phyloP scores from a whole-genome alignment of 1,140 invertebrate genomes.

The Bactericera cockerelli region DNA sequence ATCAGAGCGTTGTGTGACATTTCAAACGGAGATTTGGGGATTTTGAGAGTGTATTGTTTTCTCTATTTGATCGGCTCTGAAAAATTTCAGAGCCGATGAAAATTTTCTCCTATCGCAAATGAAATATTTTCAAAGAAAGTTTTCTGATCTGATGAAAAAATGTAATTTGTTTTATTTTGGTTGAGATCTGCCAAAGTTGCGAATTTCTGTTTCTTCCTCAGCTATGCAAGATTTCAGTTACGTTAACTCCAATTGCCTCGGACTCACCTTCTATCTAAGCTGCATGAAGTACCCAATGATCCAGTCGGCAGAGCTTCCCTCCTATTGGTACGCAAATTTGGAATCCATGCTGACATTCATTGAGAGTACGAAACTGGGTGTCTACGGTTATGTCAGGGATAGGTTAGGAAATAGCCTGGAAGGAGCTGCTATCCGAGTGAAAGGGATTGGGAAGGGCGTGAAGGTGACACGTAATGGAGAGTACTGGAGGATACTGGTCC shows the following conservation, averaged over 20 bases:
- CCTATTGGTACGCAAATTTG: constrained; percentile 77
- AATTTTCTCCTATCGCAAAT: too few relatives aligned
- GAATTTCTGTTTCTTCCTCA: too few relatives aligned
- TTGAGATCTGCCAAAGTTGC: too few relatives aligned
- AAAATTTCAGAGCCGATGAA: too few relatives aligned
- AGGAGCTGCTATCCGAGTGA: constrained; percentile 56
- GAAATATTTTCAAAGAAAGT: too few relatives aligned
- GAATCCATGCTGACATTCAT: constrained; percentile 73
- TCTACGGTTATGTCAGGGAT: constrained; percentile 71
- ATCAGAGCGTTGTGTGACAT: too few relatives aligned
- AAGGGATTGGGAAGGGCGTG: constrained; percentile 53
- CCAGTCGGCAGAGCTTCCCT: constrained; percentile 42
- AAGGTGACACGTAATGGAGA: constrained; percentile 59
- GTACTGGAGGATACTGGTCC: constrained; percentile 79
- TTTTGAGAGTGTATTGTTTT: too few relatives aligned
- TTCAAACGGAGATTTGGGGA: too few relatives aligned
- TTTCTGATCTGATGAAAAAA: too few relatives aligned
- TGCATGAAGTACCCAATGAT: constrained; percentile 96
- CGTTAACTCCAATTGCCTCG: constrained; percentile 83
- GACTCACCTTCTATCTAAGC: constrained; percentile 88
- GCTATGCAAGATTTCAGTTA: constrained; percentile 99
- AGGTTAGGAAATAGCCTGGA: constrained; percentile 52
- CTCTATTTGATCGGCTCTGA: too few relatives aligned
- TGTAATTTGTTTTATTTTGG: too few relatives aligned
- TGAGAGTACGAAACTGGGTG: constrained; percentile 68